phyloP scores from a whole-genome alignment of 2,113 vertebrate species.

The Dipodomys ordii region DNA sequence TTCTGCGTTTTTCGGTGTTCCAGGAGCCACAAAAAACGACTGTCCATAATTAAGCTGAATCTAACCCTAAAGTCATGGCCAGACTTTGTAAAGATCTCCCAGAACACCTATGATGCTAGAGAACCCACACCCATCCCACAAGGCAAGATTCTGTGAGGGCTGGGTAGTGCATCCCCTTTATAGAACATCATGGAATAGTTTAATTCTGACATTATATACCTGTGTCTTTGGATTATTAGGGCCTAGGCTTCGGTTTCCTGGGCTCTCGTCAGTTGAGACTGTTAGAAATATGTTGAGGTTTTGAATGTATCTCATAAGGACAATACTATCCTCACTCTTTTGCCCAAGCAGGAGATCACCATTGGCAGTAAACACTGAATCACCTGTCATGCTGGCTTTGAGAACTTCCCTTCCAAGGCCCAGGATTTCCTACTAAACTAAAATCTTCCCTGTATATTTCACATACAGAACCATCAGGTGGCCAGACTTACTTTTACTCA shows the following conservation, averaged over 20 bases:
- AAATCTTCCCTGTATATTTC: neutral
- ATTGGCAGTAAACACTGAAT: conserved; percentile 34
- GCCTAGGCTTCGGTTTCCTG: neutral
- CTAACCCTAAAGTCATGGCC: neutral
- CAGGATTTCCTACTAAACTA: neutral
- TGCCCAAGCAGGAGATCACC: conserved; percentile 48
- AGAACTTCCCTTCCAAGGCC: neutral
- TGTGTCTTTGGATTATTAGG: neutral
- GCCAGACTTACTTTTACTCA: neutral
- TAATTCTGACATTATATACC: too few species aligned
- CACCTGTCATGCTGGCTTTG: neutral
- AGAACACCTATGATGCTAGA: neutral
- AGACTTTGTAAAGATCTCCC: neutral
- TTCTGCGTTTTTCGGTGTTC: neutral
- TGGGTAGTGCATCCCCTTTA: neutral
- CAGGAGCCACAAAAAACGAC: neutral
- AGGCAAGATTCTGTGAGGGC: neutral
- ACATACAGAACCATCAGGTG: neutral
- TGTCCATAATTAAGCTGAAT: neutral
- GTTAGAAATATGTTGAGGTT: conserved; percentile 14
- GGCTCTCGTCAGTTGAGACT: neutral
- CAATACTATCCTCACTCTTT: conserved; percentile 39
- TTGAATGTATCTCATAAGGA: neutral
- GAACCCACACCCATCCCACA: neutral
- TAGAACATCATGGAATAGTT: neutral